Conservation (phyloP, 1,140 invertebrate genomes). For the Yoshiicerus persimilis region DNA sequence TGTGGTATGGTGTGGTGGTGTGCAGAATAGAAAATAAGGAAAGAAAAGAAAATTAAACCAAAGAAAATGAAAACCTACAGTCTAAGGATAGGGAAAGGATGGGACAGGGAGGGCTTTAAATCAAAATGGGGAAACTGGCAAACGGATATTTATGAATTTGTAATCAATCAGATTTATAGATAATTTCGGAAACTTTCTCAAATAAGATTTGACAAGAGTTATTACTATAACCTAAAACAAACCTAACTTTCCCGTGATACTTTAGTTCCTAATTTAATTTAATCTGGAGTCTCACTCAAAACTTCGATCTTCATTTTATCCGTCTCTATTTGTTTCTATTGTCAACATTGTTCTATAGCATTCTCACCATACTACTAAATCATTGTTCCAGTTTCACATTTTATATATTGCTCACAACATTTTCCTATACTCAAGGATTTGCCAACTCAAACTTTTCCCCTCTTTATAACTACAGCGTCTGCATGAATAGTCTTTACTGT, state of each 20-base stretch:
- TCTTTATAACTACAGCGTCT: no score
- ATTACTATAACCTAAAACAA: neutral
- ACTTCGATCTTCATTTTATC: neutral
- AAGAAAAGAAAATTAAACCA: neutral
- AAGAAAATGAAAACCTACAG: neutral
- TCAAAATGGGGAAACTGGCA: neutral
- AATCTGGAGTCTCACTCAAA: constrained; percentile 3
- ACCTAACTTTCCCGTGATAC: neutral
- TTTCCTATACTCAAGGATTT: neutral
- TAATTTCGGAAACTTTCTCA: neutral
- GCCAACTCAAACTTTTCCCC: neutral
- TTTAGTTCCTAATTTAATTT: neutral
- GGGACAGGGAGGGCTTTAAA: neutral
- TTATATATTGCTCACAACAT: neutral
- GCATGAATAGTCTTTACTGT: no score
- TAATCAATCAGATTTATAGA: neutral
- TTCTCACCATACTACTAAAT: no score
- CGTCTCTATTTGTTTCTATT: neutral
- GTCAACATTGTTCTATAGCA: neutral
- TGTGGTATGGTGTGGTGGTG: no score
- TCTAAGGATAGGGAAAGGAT: neutral
- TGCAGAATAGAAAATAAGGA: neutral
- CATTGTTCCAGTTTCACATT: neutral
- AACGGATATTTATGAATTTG: neutral
- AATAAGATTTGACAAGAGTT: neutral